These are phyloP conservation scores for Odobenus rosmarus DNA, from an alignment of 2,113 vertebrate genomes.

Conservation along the genomic window DNA sequence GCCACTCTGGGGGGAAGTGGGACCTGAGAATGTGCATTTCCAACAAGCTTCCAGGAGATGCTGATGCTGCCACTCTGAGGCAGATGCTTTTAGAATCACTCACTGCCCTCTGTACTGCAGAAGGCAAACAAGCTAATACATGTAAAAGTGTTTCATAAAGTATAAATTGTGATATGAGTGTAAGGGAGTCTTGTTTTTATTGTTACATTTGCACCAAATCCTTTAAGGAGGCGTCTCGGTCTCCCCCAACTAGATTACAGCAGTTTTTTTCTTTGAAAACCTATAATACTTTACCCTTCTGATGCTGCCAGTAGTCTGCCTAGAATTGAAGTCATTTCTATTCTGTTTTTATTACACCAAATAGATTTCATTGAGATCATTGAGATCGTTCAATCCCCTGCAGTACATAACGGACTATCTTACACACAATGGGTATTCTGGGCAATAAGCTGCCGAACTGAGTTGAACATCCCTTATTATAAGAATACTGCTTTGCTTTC, in stretches of 20 bases:
- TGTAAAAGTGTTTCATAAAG: neutral
- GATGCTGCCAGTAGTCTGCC: neutral
- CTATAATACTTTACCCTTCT: neutral
- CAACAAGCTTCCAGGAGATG: neutral
- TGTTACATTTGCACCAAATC: neutral
- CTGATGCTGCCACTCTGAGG: neutral
- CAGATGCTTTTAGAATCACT: neutral
- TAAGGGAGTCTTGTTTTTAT: neutral
- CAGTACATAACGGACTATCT: neutral
- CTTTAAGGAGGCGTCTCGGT: neutral
- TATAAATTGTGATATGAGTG: neutral
- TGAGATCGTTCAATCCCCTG: neutral
- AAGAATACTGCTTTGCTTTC: constrained; percentile 13
- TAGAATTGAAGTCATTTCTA: constrained; percentile 14
- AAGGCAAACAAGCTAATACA: neutral
- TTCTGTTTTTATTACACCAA: constrained; percentile 31
- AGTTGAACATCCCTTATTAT: constrained; percentile 8
- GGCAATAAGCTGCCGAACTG: constrained; percentile 10
- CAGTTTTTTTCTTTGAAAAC: neutral
- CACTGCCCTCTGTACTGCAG: neutral
- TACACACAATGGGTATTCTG: neutral
- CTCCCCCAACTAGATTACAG: neutral
- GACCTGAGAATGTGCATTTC: neutral
- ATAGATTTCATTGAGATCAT: neutral
- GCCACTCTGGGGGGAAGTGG: neutral